Conservation (phyloP, 1,140 invertebrate species). For the Xylocopa sonorina region DNA sequence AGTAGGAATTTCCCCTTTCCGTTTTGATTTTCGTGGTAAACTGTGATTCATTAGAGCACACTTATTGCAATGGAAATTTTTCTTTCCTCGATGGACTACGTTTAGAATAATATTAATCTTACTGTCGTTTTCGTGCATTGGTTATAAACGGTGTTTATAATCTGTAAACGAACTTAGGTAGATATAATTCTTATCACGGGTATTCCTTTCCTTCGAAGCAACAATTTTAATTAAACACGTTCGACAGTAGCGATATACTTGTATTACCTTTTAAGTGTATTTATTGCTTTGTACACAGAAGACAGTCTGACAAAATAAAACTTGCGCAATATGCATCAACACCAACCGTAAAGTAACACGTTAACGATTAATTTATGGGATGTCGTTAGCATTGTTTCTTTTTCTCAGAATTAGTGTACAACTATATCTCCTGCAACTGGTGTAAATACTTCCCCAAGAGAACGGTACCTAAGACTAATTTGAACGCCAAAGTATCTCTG, state of each 20-base stretch:
- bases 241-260: constrained; percentile 33
- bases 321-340: constrained; percentile 49
- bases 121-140: background rate
- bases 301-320: constrained; percentile 53
- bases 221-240: constrained; percentile 16
- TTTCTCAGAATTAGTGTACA: constrained; percentile 34
- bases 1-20: background rate
- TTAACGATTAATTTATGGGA: constrained; percentile 43
- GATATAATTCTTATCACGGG: constrained; percentile 31
- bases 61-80: constrained; percentile 24
- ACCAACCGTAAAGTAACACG: constrained; percentile 44
- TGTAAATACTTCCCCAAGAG: constrained; percentile 25
- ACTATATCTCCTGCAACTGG: constrained; percentile 22
- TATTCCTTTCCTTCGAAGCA: background rate
- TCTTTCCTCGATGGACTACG: constrained; percentile 12
- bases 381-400: constrained; percentile 45
- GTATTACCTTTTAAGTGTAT: constrained; percentile 48
- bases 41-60: constrained; percentile 21
- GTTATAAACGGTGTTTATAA: background rate
- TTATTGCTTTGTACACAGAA: constrained; percentile 51
- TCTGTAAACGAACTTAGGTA: constrained; percentile 19
- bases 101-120: constrained; percentile 14
- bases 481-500: constrained; percentile 36
- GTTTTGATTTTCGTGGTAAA: background rate
- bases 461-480: constrained; percentile 33